These are phyloP conservation scores for Crypturellus undulatus DNA, from an alignment of 2,113 vertebrate genomes.

Conservation along the genomic window DNA sequence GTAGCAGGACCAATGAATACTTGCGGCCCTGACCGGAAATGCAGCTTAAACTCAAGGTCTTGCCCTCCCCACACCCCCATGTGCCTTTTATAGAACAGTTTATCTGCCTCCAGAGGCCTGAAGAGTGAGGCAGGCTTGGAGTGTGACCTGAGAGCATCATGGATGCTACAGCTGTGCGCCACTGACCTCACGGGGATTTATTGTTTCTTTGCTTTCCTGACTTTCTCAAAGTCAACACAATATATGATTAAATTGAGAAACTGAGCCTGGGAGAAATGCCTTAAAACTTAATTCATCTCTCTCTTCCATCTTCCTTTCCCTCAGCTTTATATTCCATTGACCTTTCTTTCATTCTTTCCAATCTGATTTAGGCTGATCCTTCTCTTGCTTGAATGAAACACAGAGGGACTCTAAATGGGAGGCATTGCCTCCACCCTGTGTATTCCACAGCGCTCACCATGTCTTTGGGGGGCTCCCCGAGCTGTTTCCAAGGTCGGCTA, in stretches of 20 bases:
- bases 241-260: background rate
- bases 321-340: background rate
- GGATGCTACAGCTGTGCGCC: constrained; percentile 15
- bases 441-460: background rate
- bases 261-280: background rate
- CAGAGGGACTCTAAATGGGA: background rate
- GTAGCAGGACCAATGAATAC: background rate
- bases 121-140: constrained; percentile 10
- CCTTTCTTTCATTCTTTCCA: background rate
- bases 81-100: constrained; percentile 63
- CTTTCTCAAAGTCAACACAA: constrained; percentile 10
- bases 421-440: background rate
- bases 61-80: constrained; percentile 7
- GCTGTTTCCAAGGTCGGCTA: background rate
- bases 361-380: background rate
- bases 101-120: background rate
- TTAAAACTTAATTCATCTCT: background rate
- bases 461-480: background rate
- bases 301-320: background rate
- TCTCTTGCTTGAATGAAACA: background rate
- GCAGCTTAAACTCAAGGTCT: constrained; percentile 38
- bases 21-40: background rate
- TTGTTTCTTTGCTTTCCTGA: constrained; percentile 39
- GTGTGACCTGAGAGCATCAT: constrained; percentile 9
- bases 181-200: constrained; percentile 42